Conservation (phyloP, 37 sponge, comb jelly and placozoan species). For the Haliclona indistincta region DNA sequence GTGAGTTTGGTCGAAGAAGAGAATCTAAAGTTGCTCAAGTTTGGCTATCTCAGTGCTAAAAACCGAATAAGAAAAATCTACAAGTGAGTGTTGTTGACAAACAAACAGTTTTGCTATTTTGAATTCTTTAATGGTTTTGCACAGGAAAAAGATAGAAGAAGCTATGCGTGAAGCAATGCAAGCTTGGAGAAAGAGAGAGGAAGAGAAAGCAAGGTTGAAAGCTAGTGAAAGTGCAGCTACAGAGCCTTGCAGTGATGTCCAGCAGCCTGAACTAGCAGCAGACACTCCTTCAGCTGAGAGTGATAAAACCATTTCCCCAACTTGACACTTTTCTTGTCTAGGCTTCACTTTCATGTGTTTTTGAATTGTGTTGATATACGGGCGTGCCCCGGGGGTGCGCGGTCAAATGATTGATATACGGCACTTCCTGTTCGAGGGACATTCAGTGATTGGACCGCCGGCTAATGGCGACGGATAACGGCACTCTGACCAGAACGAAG, state of each 20-base stretch:
- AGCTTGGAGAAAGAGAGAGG: constrained; percentile 4
- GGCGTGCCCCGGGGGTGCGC: neutral
- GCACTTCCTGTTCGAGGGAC: constrained; percentile 37
- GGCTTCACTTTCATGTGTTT: neutral
- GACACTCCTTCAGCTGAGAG: no score
- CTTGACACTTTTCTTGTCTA: no score
- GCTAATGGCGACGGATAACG: constrained; percentile 62
- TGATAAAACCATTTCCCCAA: no score
- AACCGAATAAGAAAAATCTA: neutral
- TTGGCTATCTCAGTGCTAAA: neutral
- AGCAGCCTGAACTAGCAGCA: no score
- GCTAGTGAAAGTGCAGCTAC: neutral
- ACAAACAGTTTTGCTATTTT: neutral
- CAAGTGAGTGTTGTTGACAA: neutral
- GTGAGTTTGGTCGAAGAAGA: constrained; percentile 37
- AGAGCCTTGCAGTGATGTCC: no score
- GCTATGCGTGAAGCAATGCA: constrained; percentile 18
- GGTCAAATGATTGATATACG: neutral
- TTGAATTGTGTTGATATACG: neutral
- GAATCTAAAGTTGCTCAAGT: constrained; percentile 1
- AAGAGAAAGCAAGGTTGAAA: neutral
- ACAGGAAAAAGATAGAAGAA: constrained; percentile 3
- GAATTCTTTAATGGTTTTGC: neutral
- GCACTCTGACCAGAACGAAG: constrained; percentile 4
- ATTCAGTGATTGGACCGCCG: constrained; percentile 20